Base-by-base conservation (phyloP, 2,797 vertebrate genomes). In the Poeciliopsis gracilis region DNA sequence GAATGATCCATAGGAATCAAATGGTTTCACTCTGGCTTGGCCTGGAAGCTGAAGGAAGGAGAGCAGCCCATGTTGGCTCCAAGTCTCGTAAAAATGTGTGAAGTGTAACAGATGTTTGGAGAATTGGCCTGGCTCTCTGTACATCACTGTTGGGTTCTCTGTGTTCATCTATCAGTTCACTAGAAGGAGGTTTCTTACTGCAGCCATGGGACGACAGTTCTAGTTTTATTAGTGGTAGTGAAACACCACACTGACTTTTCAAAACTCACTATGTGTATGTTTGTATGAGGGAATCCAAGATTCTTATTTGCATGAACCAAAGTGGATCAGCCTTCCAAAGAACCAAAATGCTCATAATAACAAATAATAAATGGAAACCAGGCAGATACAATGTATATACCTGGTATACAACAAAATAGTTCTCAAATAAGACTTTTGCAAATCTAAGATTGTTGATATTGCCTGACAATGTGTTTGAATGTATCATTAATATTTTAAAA, bases 281-380 rank as follows among this genome's bases (percentile, higher is more conserved):
- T 20, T 69, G 1, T 69, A n/a, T 13, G 43, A 25, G 1, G 63
- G 63, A 43, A n/a, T 67, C 20, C 38, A 59, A 82, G 70, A 82
- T 81, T 46, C 79, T 87, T 79, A 81, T 75, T 79, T 91, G 91
- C 92, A 93, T 94, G 91, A 81, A 86, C 74, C 76, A 80, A 86
- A 80, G 86, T 83, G 75, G 80, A 77, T 59, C 81, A 84, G 75
- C 73, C 81, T 77, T 72, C 70, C 43, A 75, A 45, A 33, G 16
- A 18, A 30, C 30, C 59, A 33, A 38, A 66, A 36, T 20, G 33
- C 16, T 66, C 33, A 36, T 23, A 18, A 8, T 38, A 41, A 38
- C 20, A 23, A 67, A 23, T 36, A 15, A 4, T 66, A 38, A 49
- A 49, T 66, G 16, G 20, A 38, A 66, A 66, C 20, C 16, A 61